Evolutionary conservation across 2,888 invertebrate species (phyloP).

Genomic region (Perithous albicinctus): DNA sequence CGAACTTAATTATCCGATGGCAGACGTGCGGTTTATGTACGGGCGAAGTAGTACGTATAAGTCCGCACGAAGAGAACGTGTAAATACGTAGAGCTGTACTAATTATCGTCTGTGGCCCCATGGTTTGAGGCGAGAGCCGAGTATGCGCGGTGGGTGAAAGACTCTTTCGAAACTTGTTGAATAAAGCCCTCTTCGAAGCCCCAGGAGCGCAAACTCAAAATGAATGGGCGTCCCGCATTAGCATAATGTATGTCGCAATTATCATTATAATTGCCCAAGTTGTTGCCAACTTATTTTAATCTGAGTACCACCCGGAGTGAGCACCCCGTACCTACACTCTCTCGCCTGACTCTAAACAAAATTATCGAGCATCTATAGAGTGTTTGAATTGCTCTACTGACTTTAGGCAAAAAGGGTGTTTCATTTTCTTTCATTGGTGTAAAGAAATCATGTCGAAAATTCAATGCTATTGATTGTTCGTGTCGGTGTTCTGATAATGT

Average conservation of each 20-base stretch:
- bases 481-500: no score
- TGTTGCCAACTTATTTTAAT: constrained; percentile 81
- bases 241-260: constrained; percentile 83
- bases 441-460: no score
- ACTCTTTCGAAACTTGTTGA: constrained; percentile 75
- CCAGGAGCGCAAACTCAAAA: constrained; percentile 71
- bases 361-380: neutral
- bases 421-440: no score
- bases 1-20: constrained; percentile 35
- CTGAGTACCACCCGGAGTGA: constrained; percentile 43
- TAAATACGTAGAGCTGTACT: constrained; percentile 46
- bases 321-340: neutral
- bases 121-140: constrained; percentile 31
- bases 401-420: neutral
- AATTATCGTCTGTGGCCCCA: constrained; percentile 59
- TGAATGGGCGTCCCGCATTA: constrained; percentile 78
- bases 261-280: constrained; percentile 82
- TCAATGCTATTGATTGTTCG: no score
- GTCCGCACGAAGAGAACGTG: constrained; percentile 40
- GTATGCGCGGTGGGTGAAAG: constrained; percentile 59
- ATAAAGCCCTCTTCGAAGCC: constrained; percentile 72
- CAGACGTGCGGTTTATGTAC: neutral
- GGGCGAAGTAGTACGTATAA: constrained; percentile 13
- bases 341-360: neutral
- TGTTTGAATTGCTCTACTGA: neutral